A percentile compares a stretch with the other conserved stretches of the same genome.
phyloP scores from a whole-genome alignment of 2,888 invertebrate genomes.

The Lampropteryx suffumata region DNA sequence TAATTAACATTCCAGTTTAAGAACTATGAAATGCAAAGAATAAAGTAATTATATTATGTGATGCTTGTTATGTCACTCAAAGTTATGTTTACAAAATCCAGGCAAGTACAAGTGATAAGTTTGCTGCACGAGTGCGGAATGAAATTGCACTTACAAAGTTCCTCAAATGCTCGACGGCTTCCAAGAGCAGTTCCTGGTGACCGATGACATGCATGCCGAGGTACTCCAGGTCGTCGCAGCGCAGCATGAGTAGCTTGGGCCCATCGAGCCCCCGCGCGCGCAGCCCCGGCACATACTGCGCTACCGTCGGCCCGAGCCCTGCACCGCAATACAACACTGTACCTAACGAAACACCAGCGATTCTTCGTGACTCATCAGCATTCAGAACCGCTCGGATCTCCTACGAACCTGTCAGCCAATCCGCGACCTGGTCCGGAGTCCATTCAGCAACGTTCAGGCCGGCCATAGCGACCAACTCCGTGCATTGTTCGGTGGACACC shows the following conservation, averaged over 20 bases:
- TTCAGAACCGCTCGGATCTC: conserved; percentile 19
- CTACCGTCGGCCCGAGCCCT: conserved; percentile 91
- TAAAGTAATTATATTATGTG: too few species aligned
- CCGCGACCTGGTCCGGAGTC: conserved; percentile 94
- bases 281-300: conserved; percentile 91
- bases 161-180: conserved; percentile 94
- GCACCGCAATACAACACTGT: conserved; percentile 36
- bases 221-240: conserved; percentile 94
- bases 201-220: conserved; percentile 94
- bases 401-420: conserved; percentile 92
- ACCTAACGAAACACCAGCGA: conserved; percentile 19
- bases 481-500: conserved; percentile 48
- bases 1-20: too few species aligned
- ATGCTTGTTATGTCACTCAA: too few species aligned
- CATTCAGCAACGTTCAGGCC: conserved; percentile 89
- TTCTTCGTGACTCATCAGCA: conserved; percentile 45
- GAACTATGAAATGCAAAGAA: too few species aligned
- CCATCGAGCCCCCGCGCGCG: conserved; percentile 92
- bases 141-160: conserved; percentile 89
- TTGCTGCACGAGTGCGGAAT: too few species aligned
- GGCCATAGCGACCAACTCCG: conserved; percentile 52
- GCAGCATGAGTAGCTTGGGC: conserved; percentile 90
- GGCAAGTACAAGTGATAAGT: too few species aligned
- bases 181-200: conserved; percentile 96
- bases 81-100: too few species aligned